Evolutionary conservation across 64 coral and sea anemone species (phyloP).

Genomic region (Pocillopora verrucosa): DNA sequence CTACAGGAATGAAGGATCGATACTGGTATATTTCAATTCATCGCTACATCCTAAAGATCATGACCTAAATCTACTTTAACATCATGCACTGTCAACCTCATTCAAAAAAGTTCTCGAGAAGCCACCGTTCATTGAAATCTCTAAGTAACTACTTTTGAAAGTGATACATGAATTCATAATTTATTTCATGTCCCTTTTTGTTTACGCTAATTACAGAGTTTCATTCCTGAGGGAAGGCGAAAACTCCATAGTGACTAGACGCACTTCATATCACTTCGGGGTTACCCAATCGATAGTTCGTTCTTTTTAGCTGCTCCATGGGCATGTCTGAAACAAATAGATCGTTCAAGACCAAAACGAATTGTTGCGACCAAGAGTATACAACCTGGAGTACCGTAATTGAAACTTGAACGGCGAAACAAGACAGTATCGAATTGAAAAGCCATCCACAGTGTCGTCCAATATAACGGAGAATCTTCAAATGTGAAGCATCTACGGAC

Average conservation of each 20-base stretch:
- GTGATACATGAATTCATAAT: not conserved
- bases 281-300: not conserved
- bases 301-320: slow-evolving; percentile 5
- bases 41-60: not conserved
- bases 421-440: slow-evolving; percentile 26
- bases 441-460: not conserved
- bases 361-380: slow-evolving; percentile 29
- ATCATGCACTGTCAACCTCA: not conserved
- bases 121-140: not conserved
- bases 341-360: slow-evolving; percentile 15
- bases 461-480: not conserved
- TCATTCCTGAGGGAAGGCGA: not conserved
- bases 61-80: not conserved
- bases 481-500: not conserved
- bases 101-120: not conserved
- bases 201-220: not conserved
- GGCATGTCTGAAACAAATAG: slow-evolving; percentile 9
- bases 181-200: not conserved
- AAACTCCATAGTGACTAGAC: not conserved
- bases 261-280: slow-evolving; percentile 13
- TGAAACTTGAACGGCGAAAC: slow-evolving; percentile 48
- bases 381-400: slow-evolving; percentile 2
- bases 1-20: too few species aligned
- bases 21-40: not conserved
- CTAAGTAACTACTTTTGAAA: not conserved